Evolutionary conservation across 2,113 vertebrate genomes (phyloP).

Genomic region (Patagioenas fasciata): DNA sequence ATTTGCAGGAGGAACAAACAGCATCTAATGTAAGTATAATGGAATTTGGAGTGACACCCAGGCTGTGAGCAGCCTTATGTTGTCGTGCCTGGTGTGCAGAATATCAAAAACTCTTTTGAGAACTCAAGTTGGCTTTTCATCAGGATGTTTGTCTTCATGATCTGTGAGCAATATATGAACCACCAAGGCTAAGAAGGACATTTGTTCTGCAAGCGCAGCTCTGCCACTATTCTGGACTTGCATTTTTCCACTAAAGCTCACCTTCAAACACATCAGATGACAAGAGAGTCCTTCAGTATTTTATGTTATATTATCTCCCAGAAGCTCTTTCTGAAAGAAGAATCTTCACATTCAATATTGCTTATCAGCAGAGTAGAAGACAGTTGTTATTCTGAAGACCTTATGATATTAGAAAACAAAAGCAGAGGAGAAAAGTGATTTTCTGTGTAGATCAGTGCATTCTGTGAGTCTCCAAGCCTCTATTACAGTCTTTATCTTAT

Average conservation of each 20-base stretch:
- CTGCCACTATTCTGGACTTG: not conserved
- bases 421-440: not conserved
- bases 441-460: not conserved
- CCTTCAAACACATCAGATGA: not conserved
- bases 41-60: conserved; percentile 69
- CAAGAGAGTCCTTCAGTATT: not conserved
- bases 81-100: conserved; percentile 61
- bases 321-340: not conserved
- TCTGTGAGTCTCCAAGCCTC: not conserved
- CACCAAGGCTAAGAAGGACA: not conserved
- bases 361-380: not conserved
- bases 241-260: not conserved
- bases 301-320: not conserved
- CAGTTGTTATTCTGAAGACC: not conserved
- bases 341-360: not conserved
- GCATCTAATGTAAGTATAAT: conserved; percentile 73
- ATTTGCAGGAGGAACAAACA: conserved; percentile 67
- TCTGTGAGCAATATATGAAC: not conserved
- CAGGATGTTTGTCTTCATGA: conserved; percentile 29
- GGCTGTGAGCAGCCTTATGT: conserved; percentile 70
- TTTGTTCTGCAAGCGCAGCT: not conserved
- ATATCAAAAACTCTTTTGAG: conserved; percentile 57
- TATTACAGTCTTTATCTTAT: not conserved
- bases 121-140: conserved; percentile 41
- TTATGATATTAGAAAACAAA: not conserved